Conservation (phyloP, 1,140 invertebrate genomes). For the Rhizoglyphus robini region DNA sequence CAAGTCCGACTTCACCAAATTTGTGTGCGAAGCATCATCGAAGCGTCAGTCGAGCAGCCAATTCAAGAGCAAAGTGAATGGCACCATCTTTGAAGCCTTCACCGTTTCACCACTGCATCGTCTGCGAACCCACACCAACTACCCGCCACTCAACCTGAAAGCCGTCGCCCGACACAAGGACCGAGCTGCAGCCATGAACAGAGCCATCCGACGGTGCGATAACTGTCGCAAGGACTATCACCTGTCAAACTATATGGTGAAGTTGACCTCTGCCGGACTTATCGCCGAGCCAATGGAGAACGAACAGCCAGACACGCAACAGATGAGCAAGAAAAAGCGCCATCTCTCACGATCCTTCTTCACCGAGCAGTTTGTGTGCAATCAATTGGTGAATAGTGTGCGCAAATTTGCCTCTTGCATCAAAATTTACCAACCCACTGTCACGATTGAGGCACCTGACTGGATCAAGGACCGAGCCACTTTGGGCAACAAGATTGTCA, state of each 20-base stretch:
- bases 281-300: neutral
- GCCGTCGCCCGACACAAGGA: neutral
- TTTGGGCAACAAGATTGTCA: neutral
- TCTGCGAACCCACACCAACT: neutral
- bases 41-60: no score
- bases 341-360: neutral
- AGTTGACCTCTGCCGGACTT: neutral
- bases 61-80: no score
- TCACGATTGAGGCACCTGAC: neutral
- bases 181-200: neutral
- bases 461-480: neutral
- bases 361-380: neutral
- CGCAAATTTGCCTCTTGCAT: conserved; percentile 27
- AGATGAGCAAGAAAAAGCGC: neutral
- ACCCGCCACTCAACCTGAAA: neutral
- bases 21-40: no score
- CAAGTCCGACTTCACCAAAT: neutral
- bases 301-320: neutral
- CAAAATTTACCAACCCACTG: neutral
- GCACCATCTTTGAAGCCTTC: neutral
- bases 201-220: neutral
- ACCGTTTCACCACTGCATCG: neutral
- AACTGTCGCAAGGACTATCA: neutral
- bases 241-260: neutral
- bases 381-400: neutral